Evolutionary conservation across 2,797 vertebrate genomes (phyloP).

Genomic region (Melanotaenia nigrans): DNA sequence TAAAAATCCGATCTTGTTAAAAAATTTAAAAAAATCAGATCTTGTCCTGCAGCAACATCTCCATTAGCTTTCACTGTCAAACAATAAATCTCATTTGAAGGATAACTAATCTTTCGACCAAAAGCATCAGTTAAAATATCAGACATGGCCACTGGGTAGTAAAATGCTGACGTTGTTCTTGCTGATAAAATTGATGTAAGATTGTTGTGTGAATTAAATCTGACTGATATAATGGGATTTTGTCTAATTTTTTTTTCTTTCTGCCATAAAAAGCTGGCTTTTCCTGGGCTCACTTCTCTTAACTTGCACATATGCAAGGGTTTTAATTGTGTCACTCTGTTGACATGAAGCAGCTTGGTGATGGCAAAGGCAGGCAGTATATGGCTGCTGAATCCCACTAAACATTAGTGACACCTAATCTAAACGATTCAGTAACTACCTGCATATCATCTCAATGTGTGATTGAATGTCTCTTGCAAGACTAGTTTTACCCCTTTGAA

Average conservation of each 20-base stretch:
- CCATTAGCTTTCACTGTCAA: constrained; percentile 73
- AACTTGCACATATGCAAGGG: constrained; percentile 48
- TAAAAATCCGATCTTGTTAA: constrained; percentile 77
- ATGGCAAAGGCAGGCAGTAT: constrained; percentile 65
- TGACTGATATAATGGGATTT: constrained; percentile 32
- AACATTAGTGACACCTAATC: constrained; percentile 83
- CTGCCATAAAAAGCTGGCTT: constrained; percentile 41
- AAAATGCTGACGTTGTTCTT: constrained; percentile 39
- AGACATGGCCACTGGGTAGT: constrained; percentile 54
- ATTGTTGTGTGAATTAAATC: constrained; percentile 57
- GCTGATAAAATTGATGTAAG: constrained; percentile 34
- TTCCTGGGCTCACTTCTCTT: constrained; percentile 18
- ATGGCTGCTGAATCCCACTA: constrained; percentile 71
- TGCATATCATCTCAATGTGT: constrained; percentile 74
- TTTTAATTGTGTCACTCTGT: constrained; percentile 79
- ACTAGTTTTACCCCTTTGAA: constrained; percentile 73
- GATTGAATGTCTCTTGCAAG: constrained; percentile 82
- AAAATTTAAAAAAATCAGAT: constrained; percentile 65
- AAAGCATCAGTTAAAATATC: constrained; percentile 65
- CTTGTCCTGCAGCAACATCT: constrained; percentile 73
- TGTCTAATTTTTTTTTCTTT: constrained; percentile 27
- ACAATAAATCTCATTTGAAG: constrained; percentile 81
- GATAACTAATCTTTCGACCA: constrained; percentile 76
- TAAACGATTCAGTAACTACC: constrained; percentile 85
- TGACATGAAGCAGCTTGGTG: constrained; percentile 77